Conservation (phyloP, 2,113 vertebrate genomes). For the Tragelaphus buxtoni region DNA sequence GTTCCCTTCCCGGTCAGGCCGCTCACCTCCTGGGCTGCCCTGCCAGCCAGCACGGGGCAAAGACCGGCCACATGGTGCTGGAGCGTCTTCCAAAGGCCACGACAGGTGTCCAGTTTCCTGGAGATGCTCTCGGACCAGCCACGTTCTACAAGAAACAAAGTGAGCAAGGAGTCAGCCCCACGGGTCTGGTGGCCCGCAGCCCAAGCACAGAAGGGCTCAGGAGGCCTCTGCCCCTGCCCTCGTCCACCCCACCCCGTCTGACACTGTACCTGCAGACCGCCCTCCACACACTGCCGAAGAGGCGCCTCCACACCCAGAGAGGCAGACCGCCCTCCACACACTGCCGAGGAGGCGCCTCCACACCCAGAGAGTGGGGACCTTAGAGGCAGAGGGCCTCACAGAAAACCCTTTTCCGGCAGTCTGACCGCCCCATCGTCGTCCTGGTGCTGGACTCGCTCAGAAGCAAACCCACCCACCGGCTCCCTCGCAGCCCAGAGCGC, state of each 20-base stretch:
- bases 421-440: fast-evolving
- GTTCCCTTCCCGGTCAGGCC: background rate
- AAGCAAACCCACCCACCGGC: background rate
- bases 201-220: fast-evolving
- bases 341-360: fast-evolving
- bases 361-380: too few relatives aligned
- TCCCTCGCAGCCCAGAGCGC: fast-evolving
- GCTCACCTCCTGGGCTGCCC: background rate
- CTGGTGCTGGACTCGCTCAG: too few relatives aligned
- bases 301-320: too few relatives aligned
- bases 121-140: background rate
- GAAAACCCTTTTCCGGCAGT: fast-evolving
- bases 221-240: fast-evolving
- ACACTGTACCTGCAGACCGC: fast-evolving
- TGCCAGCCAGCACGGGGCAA: background rate
- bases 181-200: background rate
- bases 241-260: fast-evolving
- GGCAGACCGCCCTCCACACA: background rate
- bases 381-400: fast-evolving
- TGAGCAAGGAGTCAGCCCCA: background rate
- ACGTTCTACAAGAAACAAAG: background rate
- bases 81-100: fast-evolving
- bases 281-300: background rate
- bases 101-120: fast-evolving
- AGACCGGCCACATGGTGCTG: background rate